These are phyloP conservation scores for Loripinus fragilis DNA, from an alignment of 2,888 invertebrate species.

Conservation along the genomic window DNA sequence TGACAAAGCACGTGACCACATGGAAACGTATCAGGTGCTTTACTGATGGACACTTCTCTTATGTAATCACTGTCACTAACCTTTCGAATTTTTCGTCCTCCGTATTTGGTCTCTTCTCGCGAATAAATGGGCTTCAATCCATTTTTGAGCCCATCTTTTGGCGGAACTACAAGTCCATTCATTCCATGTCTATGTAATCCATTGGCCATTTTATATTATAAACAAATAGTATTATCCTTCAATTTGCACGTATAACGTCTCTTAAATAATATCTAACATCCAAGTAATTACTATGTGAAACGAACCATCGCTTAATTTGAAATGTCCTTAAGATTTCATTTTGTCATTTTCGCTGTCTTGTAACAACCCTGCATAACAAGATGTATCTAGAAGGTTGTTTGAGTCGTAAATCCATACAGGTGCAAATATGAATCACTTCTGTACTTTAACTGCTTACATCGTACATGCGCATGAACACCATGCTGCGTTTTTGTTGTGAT, in stretches of 20 bases:
- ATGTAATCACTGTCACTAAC: slow-evolving; percentile 69
- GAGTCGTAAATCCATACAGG: too few relatives aligned
- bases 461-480: neutral
- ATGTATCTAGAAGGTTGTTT: too few relatives aligned
- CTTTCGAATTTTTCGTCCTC: slow-evolving; percentile 52
- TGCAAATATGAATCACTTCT: too few relatives aligned
- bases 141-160: slow-evolving; percentile 29
- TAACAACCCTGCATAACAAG: too few relatives aligned
- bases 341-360: too few relatives aligned
- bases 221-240: too few relatives aligned
- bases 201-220: slow-evolving; percentile 1
- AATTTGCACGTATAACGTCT: too few relatives aligned
- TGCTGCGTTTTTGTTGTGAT: neutral
- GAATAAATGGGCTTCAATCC: slow-evolving; percentile 52
- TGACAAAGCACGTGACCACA: slow-evolving; percentile 79
- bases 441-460: neutral
- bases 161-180: neutral
- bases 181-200: neutral
- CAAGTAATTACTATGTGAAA: too few relatives aligned
- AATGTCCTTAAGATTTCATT: too few relatives aligned
- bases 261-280: too few relatives aligned
- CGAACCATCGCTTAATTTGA: too few relatives aligned
- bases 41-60: slow-evolving; percentile 71
- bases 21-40: slow-evolving; percentile 79
- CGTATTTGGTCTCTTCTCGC: slow-evolving; percentile 31